Percentiles rank a stretch among this genome's conserved stretches.
These are phyloP conservation scores for Nephila pilipes DNA, from an alignment of 1,140 invertebrate genomes.

Conservation along the genomic window DNA sequence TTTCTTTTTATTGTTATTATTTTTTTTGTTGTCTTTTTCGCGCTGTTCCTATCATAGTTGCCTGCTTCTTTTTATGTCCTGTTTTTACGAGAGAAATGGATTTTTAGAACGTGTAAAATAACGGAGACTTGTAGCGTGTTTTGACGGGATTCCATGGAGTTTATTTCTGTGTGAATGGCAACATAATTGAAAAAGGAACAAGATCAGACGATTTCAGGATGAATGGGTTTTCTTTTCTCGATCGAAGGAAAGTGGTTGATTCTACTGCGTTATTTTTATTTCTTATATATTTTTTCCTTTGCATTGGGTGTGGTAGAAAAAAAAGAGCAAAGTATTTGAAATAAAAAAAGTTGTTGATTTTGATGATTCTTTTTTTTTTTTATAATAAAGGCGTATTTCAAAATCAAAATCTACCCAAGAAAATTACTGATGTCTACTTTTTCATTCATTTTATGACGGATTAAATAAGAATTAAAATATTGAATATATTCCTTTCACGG, in stretches of 20 bases:
- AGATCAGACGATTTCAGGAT: background rate
- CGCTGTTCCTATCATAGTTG: background rate
- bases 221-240: background rate
- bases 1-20: background rate
- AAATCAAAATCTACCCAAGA: too few species aligned
- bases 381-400: too few species aligned
- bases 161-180: conserved; percentile 37
- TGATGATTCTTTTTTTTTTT: too few species aligned
- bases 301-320: too few species aligned
- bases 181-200: conserved; percentile 15
- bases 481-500: too few species aligned
- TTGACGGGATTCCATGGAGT: background rate
- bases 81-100: background rate
- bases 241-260: background rate
- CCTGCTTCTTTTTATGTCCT: background rate
- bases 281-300: too few species aligned
- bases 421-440: too few species aligned
- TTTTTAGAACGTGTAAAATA: background rate
- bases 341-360: too few species aligned
- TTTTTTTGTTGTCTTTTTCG: background rate
- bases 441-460: too few species aligned
- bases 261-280: background rate
- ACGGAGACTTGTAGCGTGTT: background rate
- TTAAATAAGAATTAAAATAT: too few species aligned
- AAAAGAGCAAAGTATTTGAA: too few species aligned